Evolutionary conservation across 2,888 invertebrate species (phyloP).

Genomic region (Lochmaea crataegi): DNA sequence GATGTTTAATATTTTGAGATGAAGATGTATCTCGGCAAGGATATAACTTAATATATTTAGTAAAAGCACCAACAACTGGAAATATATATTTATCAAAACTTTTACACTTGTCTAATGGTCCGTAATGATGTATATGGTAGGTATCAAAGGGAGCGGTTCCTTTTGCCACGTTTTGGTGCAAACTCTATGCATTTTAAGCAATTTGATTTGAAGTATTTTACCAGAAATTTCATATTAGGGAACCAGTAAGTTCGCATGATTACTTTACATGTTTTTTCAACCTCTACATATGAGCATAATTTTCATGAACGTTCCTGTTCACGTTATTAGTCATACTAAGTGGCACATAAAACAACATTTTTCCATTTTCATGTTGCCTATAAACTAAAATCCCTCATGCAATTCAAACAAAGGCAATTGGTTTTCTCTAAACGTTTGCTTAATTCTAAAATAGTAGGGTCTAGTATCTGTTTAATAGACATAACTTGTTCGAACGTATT

Average conservation of each 20-base stretch:
- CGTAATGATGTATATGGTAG: constrained; percentile 46
- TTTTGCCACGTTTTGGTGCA: constrained; percentile 45
- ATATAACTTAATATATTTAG: constrained; percentile 49
- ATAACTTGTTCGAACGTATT: no score
- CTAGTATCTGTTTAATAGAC: no score
- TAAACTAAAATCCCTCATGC: not conserved
- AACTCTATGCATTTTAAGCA: constrained; percentile 54
- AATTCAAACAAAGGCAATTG: not conserved
- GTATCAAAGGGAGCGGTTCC: not conserved
- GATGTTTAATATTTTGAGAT: constrained; percentile 42
- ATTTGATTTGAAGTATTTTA: constrained; percentile 48
- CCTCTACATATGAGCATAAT: constrained; percentile 54
- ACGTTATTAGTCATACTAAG: constrained; percentile 9
- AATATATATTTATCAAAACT: constrained; percentile 49
- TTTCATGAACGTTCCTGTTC: constrained; percentile 46
- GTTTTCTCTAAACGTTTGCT: not conserved
- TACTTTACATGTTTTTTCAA: constrained; percentile 51
- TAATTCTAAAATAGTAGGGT: no score
- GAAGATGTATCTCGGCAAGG: constrained; percentile 45
- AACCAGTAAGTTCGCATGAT: constrained; percentile 55
- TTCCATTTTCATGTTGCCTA: not conserved
- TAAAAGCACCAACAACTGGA: constrained; percentile 51
- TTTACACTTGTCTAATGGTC: constrained; percentile 46
- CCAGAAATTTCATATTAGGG: constrained; percentile 50
- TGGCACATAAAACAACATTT: constrained; percentile 4